Base-by-base conservation (phyloP, 2,888 invertebrate species). In the Cordilura impudica region DNA sequence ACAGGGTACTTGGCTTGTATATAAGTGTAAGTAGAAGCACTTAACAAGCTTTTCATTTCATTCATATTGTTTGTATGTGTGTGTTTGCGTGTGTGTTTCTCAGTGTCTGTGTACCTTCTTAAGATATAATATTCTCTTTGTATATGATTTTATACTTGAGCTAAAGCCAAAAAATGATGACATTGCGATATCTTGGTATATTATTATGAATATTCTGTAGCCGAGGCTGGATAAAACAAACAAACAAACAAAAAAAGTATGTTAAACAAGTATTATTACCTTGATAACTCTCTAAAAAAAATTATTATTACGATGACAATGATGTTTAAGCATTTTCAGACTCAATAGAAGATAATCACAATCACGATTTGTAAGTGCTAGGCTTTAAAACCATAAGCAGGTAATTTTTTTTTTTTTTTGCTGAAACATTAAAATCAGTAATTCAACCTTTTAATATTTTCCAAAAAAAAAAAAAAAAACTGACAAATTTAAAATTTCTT, bases 81-180 rank as follows among this genome's bases (percentile, higher is more conserved):
- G 7, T 12, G 18, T 29, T 26, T n/a, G n/a, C n/a, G n/a, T n/a
- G n/a, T 14, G 29, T 31, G 29, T 18, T 35, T 8, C 31, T 8
- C 8, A 31, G 10, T 35, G 21, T 54, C 39, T 10, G 53, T 23
- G 12, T 75, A 79, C 79, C 79, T 79, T 79, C 71, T 74, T 74
- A 49, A 65, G 51, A 43, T 21, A 4, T 8, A 65, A 49, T 79
- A 75, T 75, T 75, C 75, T 72, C 79, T 79, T 79, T 75, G 75
- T 79, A 19, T 53, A 1, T 31, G 8, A 31, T 12, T 31, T 31
- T 49, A n/a, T 53, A 87, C 86, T 87, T 87, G 83, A 84, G 84
- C 35, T 61, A 39, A 79, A 79, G 61, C 75, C 75, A 75, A 79
- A 56, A 69, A 69, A 58, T 72, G 75, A 79, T 79, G 79, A 79